Percentiles rank a stretch among this genome's conserved stretches.
These are phyloP conservation scores for Neostethus bicornis DNA, from an alignment of 2,797 vertebrate genomes.

Conservation along the genomic window DNA sequence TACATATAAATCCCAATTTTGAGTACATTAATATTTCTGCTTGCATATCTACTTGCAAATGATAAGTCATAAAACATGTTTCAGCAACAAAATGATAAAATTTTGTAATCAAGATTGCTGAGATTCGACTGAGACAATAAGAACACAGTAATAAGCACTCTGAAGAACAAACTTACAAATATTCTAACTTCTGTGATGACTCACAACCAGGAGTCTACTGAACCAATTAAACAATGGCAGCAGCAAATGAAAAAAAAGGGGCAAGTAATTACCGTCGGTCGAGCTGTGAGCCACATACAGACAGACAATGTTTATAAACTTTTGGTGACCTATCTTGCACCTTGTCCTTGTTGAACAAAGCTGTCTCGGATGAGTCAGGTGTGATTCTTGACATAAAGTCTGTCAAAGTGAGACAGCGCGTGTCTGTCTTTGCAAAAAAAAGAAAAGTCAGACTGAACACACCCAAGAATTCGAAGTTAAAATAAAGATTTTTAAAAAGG, in stretches of 20 bases:
- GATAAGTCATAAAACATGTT: conserved; percentile 6
- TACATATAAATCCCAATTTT: conserved; percentile 10
- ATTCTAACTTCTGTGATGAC: conserved; percentile 6
- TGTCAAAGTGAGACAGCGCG: conserved; percentile 11
- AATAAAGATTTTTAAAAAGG: not conserved
- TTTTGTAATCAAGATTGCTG: not conserved
- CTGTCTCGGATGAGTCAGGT: conserved; percentile 66
- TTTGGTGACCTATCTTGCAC: conserved; percentile 48
- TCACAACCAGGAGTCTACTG: conserved; percentile 28
- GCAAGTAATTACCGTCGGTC: conserved; percentile 34
- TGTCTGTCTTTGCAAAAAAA: not conserved
- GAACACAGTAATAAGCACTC: conserved; percentile 27
- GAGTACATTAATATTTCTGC: not conserved
- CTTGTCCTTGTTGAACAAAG: conserved; percentile 43
- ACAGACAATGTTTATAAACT: conserved; percentile 61
- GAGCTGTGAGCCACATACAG: conserved; percentile 37
- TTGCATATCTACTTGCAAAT: not conserved
- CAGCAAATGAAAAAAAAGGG: conserved; percentile 23
- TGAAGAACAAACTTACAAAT: not conserved
- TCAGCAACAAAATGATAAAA: not conserved
- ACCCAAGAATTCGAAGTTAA: not conserved
- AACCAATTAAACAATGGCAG: conserved; percentile 46
- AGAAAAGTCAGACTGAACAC: not conserved
- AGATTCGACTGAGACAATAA: conserved; percentile 19
- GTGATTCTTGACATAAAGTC: conserved; percentile 30